Base-by-base conservation (phyloP, 1,140 invertebrate species). In the Holotrichia oblita region DNA sequence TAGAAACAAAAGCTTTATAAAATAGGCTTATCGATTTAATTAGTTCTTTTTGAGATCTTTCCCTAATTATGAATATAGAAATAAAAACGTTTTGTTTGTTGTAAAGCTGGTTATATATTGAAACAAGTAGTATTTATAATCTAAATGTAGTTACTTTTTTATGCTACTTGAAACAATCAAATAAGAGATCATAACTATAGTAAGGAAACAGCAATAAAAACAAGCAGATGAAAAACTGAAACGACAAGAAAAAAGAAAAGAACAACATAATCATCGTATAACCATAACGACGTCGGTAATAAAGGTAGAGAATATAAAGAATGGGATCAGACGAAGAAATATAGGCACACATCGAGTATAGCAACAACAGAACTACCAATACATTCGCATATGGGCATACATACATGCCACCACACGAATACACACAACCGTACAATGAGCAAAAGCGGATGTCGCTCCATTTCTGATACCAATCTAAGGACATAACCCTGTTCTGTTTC, bases 401-500 rank as follows among this genome's bases (percentile, higher is more conserved):
- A 27, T 69, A 12, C 27, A 34, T 34, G 27, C 27, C 22, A 34
- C 61, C 9, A 20, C 59, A 55, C 17, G 17, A 55, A 17, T 55
- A 55, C 48, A 55, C 17, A 17, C 22, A 34, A 24, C 20, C 61
- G 12, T 69, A 69, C 61, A 69, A 69, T 69, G 22, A 69, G 61
- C 61, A 69, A 69, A 69, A 69, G 61, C 61, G 61, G 61, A 69
- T 69, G 61, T 69, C 61, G 61, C 61, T 69, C 27, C 61, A 69
- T 69, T 69, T 34, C 61, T 69, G 61, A 69, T 69, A 69, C 61
- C 27, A 69, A 69, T 69, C 61, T 69, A 69, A 69, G 61, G 61
- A 69, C 61, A 69, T 69, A 69, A 69, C 61, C 61, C 61, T 69
- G 61, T 34, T 69, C 61, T 69, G 61, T 69, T 69, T 69, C 61